Evolutionary conservation across 2,113 vertebrate species (phyloP), one percentile per base, ranked within the genome.

Genomic region (Fregata magnificens): DNA sequence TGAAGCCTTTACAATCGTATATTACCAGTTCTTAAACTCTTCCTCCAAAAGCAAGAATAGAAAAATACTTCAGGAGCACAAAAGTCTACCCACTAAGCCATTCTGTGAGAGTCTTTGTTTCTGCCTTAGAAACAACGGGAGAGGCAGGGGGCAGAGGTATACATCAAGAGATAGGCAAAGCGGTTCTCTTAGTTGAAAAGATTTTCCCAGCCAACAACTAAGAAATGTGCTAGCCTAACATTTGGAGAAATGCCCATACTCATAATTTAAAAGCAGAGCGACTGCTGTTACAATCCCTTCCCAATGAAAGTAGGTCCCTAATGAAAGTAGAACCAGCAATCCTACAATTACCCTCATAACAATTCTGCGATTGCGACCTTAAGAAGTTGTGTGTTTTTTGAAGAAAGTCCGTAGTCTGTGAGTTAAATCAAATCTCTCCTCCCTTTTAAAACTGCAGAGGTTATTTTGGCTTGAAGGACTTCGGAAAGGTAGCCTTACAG

Each of bases 391-490:
- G 36, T 36, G 11, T 0, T 17, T 82, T 80, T 3, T 34, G 3
- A 24, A 80, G 42, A 77, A 82, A 3, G 0, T 6, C 6, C 24
- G 34, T 2, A 61, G 32, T 17, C 44, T 21, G 32, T 0, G 1
- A 72, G 13, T 49, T 45, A 53, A 82, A 71, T 62, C 38, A 65
- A 69, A 77, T 55, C 25, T 56, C 16, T n/a, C 26, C 42, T 76
- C 25, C 18, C 26, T 82, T 87, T 76, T 16, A 69, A 70, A 90
- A 62, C 15, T 73, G 38, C 28, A 69, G 15, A 61, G 10, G 7
- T 49, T 73, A 69, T 52, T 90, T 59, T 52, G 50, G 49, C 79
- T 52, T 53, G 44, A 71, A 63, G 44, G 31, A 36, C 28, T 77
- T 44, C 52, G 52, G 24, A 73, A 61, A 77, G n/a, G 49, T 3